Percentiles rank a stretch among this genome's conserved stretches.
Evolutionary conservation across 2,888 invertebrate species (phyloP).

Genomic region (Dascillus cervinus): DNA sequence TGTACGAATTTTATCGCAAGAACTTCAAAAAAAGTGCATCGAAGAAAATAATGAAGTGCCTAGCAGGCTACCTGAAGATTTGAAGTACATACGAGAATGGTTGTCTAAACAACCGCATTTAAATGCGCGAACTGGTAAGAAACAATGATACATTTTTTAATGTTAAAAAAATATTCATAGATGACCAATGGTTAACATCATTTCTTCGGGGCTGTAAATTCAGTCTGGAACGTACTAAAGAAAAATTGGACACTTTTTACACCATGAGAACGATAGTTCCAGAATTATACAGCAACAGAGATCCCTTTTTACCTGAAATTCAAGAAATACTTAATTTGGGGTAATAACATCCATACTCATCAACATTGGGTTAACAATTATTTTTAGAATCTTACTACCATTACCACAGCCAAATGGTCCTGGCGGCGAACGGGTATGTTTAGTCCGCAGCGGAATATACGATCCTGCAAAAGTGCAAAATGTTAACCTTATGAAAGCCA

Average conservation of each 20-base stretch:
- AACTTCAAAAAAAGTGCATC: slow-evolving; percentile 45
- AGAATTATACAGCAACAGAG: slow-evolving; percentile 48
- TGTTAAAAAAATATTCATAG: no score
- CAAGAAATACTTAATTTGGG: slow-evolving; percentile 29
- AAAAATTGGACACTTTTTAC: slow-evolving; percentile 52
- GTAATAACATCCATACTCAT: no score
- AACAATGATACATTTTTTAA: no score
- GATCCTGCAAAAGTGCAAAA: neutral
- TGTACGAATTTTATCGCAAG: slow-evolving; percentile 29
- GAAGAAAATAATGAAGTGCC: slow-evolving; percentile 49
- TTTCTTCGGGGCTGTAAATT: slow-evolving; percentile 50
- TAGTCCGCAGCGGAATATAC: slow-evolving; percentile 10
- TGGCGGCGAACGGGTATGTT: neutral
- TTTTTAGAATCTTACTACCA: slow-evolving; percentile 25
- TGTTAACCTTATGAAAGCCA: neutral
- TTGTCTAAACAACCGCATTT: slow-evolving; percentile 50
- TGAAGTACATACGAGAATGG: slow-evolving; percentile 50
- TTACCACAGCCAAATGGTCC: neutral
- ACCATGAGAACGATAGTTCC: slow-evolving; percentile 50
- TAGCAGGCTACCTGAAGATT: slow-evolving; percentile 41
- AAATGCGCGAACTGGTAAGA: slow-evolving; percentile 48
- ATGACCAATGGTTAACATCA: slow-evolving; percentile 46
- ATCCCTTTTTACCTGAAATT: slow-evolving; percentile 34
- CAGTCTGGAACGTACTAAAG: slow-evolving; percentile 47
- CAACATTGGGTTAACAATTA: no score